These are phyloP conservation scores for Aporophyla lueneburgensis DNA, from an alignment of 2,888 invertebrate genomes.

Conservation along the genomic window DNA sequence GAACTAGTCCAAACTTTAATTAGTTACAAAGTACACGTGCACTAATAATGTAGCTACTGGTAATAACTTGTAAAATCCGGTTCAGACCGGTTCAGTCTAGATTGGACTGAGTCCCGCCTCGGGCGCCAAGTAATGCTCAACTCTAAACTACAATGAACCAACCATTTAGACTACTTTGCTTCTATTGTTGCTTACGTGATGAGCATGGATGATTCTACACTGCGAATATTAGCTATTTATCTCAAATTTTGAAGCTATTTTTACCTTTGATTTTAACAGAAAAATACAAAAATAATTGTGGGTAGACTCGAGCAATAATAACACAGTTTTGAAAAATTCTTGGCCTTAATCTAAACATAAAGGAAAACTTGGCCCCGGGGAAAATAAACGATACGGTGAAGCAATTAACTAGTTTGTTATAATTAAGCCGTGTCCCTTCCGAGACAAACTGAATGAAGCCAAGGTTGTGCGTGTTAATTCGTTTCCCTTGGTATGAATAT, in stretches of 20 bases:
- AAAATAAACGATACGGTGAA: constrained; percentile 36
- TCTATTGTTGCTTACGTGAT: constrained; percentile 51
- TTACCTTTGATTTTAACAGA: not conserved
- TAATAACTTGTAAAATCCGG: constrained; percentile 63
- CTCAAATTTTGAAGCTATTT: not conserved
- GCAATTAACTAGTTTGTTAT: constrained; percentile 52
- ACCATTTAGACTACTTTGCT: constrained; percentile 52
- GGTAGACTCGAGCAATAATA: constrained; percentile 15
- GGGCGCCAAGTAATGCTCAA: constrained; percentile 55
- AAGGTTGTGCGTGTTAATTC: constrained; percentile 41
- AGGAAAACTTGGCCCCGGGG: constrained; percentile 7
- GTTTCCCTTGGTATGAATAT: constrained; percentile 26
- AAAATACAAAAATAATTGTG: not conserved
- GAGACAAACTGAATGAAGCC: constrained; percentile 34
- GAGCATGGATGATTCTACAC: constrained; percentile 24
- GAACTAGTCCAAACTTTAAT: constrained; percentile 21
- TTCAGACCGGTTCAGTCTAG: constrained; percentile 46
- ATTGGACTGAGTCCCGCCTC: constrained; percentile 46
- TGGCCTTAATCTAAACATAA: not conserved
- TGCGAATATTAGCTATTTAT: constrained; percentile 23
- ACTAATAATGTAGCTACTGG: constrained; percentile 46
- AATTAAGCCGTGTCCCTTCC: constrained; percentile 43
- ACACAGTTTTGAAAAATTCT: constrained; percentile 21
- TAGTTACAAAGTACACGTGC: constrained; percentile 40
- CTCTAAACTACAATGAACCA: constrained; percentile 56